Evolutionary conservation across 2,888 invertebrate species (phyloP).

Genomic region (Troides aeacus): DNA sequence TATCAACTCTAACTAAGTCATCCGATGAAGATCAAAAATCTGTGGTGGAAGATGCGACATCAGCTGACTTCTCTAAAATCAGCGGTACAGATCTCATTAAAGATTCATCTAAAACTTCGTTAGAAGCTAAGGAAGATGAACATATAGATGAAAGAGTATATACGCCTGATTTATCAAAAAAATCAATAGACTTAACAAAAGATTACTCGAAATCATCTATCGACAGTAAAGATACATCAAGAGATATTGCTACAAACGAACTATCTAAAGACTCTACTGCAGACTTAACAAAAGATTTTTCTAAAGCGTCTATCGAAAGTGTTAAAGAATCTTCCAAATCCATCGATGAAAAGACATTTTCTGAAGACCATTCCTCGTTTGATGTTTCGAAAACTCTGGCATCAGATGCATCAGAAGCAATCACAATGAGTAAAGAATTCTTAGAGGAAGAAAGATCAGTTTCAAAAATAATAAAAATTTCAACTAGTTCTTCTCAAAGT

Average conservation of each 20-base stretch:
- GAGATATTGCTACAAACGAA: conserved; percentile 75
- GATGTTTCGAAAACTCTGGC: conserved; percentile 74
- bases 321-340: conserved; percentile 72
- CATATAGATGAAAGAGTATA: conserved; percentile 58
- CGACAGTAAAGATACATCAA: conserved; percentile 74
- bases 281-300: conserved; percentile 69
- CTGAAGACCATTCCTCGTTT: conserved; percentile 74
- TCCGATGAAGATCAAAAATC: conserved; percentile 74
- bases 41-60: conserved; percentile 69
- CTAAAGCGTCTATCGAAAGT: conserved; percentile 73
- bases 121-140: conserved; percentile 69
- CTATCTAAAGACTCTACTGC: conserved; percentile 75
- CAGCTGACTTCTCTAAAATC: conserved; percentile 72
- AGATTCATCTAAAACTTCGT: conserved; percentile 69
- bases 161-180: conserved; percentile 73
- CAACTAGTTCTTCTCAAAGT: conserved; percentile 67
- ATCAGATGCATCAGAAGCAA: conserved; percentile 70
- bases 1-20: conserved; percentile 71
- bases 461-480: conserved; percentile 56
- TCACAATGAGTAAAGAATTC: conserved; percentile 65
- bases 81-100: conserved; percentile 71
- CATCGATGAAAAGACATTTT: conserved; percentile 72
- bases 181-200: conserved; percentile 71
- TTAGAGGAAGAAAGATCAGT: conserved; percentile 65
- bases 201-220: conserved; percentile 76